Conservation (phyloP, 2,888 invertebrate species). For the Caenorhabditis sp. region DNA sequence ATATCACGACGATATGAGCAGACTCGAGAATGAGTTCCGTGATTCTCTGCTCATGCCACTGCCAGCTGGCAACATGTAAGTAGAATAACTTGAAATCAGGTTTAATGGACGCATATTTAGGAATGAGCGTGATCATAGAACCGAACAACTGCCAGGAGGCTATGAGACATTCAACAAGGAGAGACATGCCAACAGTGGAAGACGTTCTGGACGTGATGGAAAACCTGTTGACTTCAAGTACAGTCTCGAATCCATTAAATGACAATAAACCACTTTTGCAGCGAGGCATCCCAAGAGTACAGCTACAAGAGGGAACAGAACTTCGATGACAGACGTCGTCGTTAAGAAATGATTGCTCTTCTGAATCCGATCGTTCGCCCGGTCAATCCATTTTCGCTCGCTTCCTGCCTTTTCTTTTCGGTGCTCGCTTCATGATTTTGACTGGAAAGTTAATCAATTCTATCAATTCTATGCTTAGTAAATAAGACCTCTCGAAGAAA, state of each 20-base stretch:
- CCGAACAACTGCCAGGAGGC: constrained; percentile 78
- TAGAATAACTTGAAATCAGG: no score
- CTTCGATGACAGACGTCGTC: constrained; percentile 59
- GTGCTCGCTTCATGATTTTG: constrained; percentile 26
- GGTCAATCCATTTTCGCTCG: constrained; percentile 11
- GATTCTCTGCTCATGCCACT: constrained; percentile 76
- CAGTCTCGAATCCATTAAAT: background rate
- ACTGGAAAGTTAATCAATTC: background rate
- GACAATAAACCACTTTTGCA: constrained; percentile 52
- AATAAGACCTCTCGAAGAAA: no score
- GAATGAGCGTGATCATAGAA: constrained; percentile 72
- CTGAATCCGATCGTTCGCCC: background rate
- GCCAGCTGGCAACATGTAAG: constrained; percentile 74
- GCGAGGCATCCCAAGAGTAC: constrained; percentile 75
- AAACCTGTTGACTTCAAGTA: constrained; percentile 73
- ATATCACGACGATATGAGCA: constrained; percentile 74
- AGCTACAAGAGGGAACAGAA: constrained; percentile 75
- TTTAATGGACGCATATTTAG: constrained; percentile 14
- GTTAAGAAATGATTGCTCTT: constrained; percentile 10
- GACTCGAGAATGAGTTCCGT: constrained; percentile 73
- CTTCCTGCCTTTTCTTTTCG: constrained; percentile 23
- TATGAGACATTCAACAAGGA: constrained; percentile 77
- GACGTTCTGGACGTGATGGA: constrained; percentile 66
- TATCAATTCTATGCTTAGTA: no score
- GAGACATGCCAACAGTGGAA: constrained; percentile 67